Percentiles rank a stretch among this genome's conserved stretches.
These are phyloP conservation scores for Psix sp. DNA, from an alignment of 1,140 invertebrate species.

Conservation along the genomic window DNA sequence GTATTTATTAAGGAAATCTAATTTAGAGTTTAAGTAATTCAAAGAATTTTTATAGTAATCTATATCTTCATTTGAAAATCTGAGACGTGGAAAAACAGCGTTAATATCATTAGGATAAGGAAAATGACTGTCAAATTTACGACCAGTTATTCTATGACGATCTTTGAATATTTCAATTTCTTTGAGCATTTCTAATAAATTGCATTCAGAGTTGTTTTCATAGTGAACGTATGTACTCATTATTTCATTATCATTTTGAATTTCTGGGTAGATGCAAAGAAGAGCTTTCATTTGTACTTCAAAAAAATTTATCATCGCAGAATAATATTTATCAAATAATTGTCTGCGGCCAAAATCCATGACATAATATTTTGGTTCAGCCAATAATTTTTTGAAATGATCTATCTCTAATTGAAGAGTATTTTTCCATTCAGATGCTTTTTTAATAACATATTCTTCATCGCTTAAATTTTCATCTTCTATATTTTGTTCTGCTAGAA, in stretches of 20 bases:
- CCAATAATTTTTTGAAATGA: constrained; percentile 49
- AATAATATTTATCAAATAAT: constrained; percentile 60
- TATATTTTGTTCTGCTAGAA: constrained; percentile 4
- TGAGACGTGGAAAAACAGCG: constrained; percentile 61
- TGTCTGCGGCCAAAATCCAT: constrained; percentile 48
- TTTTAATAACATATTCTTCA: constrained; percentile 38
- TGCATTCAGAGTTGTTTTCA: constrained; percentile 35
- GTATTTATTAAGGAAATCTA: constrained; percentile 15
- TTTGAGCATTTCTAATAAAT: constrained; percentile 63
- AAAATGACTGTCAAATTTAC: constrained; percentile 60
- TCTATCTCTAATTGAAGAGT: constrained; percentile 66
- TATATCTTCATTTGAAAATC: constrained; percentile 61
- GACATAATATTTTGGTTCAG: constrained; percentile 28
- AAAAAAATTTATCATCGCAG: constrained; percentile 61
- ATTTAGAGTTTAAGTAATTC: constrained; percentile 52
- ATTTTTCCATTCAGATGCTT: constrained; percentile 65
- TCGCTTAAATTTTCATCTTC: not conserved
- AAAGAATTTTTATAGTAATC: constrained; percentile 61
- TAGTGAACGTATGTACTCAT: constrained; percentile 63
- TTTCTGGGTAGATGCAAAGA: constrained; percentile 68
- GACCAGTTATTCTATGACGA: constrained; percentile 31
- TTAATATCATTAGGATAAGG: constrained; percentile 63
- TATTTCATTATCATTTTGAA: constrained; percentile 66
- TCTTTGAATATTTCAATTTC: constrained; percentile 70
- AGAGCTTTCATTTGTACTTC: constrained; percentile 67